A percentile compares a stretch with the other conserved stretches of the same genome.
Conservation (phyloP, 2,113 vertebrate species). For the Pedionomus torquatus region DNA sequence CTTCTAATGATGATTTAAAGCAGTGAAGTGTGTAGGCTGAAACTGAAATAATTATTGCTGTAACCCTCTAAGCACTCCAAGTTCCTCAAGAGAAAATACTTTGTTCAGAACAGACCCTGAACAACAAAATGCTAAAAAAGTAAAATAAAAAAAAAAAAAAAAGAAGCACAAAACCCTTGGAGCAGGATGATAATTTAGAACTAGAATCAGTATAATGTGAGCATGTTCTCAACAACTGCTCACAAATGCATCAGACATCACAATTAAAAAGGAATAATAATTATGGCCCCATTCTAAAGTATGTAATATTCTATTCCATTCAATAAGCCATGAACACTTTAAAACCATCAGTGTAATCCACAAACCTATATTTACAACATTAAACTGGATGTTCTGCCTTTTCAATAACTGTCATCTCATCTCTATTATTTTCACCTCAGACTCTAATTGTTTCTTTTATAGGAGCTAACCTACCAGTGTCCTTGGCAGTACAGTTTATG, state of each 20-base stretch:
- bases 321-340: constrained; percentile 63
- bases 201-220: constrained; percentile 44
- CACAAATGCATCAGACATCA: constrained; percentile 66
- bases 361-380: constrained; percentile 66
- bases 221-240: constrained; percentile 57
- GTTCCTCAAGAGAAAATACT: constrained; percentile 68
- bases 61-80: constrained; percentile 67
- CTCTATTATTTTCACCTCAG: constrained; percentile 69
- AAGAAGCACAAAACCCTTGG: background rate
- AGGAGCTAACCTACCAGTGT: constrained; percentile 59
- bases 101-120: constrained; percentile 55
- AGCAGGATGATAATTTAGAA: constrained; percentile 56
- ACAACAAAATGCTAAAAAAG: constrained; percentile 62
- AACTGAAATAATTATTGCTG: constrained; percentile 70
- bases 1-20: constrained; percentile 71
- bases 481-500: constrained; percentile 66
- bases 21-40: constrained; percentile 71
- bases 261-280: constrained; percentile 65
- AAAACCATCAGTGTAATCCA: constrained; percentile 62
- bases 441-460: constrained; percentile 76
- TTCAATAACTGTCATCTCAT: constrained; percentile 67
- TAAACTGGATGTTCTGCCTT: constrained; percentile 60
- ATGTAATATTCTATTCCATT: constrained; percentile 61
- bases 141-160: constrained; percentile 24
- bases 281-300: constrained; percentile 53